Percentiles rank a stretch among this genome's conserved stretches.
Evolutionary conservation across 2,113 vertebrate genomes (phyloP).

Genomic region (Catharus minimus): DNA sequence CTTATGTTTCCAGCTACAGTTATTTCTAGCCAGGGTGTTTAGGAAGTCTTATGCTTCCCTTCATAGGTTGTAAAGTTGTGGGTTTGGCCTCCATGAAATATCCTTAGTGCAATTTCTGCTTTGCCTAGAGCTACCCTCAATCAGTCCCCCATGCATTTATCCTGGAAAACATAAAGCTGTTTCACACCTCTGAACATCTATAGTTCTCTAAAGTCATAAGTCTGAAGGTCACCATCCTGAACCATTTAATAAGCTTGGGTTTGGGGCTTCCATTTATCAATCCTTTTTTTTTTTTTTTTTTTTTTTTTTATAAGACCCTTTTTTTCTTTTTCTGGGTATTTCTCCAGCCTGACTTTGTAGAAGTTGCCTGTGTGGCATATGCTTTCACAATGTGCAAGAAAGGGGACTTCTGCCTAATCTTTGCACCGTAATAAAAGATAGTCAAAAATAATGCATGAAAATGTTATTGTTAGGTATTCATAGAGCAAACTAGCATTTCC

Average conservation of each 20-base stretch:
- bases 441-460: neutral
- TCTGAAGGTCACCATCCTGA: neutral
- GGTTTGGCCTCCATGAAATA: conserved; percentile 11
- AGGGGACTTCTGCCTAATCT: neutral
- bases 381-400: neutral
- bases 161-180: neutral
- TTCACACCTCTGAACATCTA: neutral
- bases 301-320: neutral
- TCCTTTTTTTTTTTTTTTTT: too few relatives aligned
- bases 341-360: neutral
- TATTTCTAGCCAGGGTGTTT: conserved; percentile 33
- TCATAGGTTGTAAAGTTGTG: conserved; percentile 34
- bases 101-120: neutral
- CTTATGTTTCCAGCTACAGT: conserved; percentile 37
- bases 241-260: neutral
- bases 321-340: neutral
- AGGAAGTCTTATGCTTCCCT: conserved; percentile 28
- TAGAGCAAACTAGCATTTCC: neutral
- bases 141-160: neutral
- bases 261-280: neutral
- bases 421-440: neutral
- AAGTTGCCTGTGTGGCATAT: neutral
- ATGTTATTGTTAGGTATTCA: neutral
- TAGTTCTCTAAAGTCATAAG: neutral
- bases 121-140: neutral